Evolutionary conservation across 2,888 invertebrate genomes (phyloP).

Genomic region (Empis stercorea): DNA sequence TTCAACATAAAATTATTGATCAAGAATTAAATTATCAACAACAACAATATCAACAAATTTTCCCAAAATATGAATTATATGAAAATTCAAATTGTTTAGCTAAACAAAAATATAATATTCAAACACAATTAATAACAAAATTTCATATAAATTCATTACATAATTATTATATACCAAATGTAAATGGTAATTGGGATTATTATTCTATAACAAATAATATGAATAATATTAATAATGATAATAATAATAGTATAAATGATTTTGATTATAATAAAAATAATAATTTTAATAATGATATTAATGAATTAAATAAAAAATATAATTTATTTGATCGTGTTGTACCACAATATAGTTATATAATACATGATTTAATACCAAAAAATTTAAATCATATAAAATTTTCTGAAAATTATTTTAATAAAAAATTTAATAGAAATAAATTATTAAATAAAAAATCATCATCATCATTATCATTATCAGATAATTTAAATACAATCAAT

Average conservation of each 20-base stretch:
- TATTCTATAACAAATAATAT: slow-evolving; percentile 12
- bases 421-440: slow-evolving; percentile 6
- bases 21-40: neutral
- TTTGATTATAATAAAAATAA: slow-evolving; percentile 3
- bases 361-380: slow-evolving; percentile 27
- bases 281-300: slow-evolving; percentile 12
- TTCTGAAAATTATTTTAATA: slow-evolving; percentile 10
- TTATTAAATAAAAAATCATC: no score
- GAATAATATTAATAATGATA: neutral
- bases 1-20: neutral
- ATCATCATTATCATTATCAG: no score
- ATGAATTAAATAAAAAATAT: neutral
- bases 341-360: slow-evolving; percentile 29
- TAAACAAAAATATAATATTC: slow-evolving; percentile 24
- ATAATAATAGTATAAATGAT: neutral
- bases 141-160: slow-evolving; percentile 44
- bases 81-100: slow-evolving; percentile 29
- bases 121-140: slow-evolving; percentile 30
- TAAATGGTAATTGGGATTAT: slow-evolving; percentile 45
- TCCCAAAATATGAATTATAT: slow-evolving; percentile 20
- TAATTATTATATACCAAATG: slow-evolving; percentile 41
- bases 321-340: slow-evolving; percentile 24
- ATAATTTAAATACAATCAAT: no score
- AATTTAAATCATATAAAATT: slow-evolving; percentile 24
- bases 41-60: slow-evolving; percentile 1